Evolutionary conservation across 2,797 vertebrate species (phyloP).

Genomic region (Podargus strigoides): DNA sequence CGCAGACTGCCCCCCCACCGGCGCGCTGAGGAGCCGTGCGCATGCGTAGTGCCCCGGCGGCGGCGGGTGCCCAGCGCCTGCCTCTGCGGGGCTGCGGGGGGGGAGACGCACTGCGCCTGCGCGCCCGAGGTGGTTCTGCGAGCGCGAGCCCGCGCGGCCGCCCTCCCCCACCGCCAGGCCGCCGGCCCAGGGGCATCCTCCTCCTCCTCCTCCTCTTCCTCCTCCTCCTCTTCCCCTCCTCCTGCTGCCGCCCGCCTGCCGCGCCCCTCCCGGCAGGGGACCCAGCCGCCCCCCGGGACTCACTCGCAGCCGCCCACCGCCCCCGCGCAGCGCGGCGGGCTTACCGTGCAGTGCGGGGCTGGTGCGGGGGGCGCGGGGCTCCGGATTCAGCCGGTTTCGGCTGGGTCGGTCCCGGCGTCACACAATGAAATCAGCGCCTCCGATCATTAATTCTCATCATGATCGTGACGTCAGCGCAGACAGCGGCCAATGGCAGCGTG

Average conservation of each 20-base stretch:
- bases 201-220: not conserved
- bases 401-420: slow-evolving; percentile 84
- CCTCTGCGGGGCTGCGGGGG: not conserved
- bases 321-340: not conserved
- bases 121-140: not conserved
- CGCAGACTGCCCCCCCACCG: too few species aligned
- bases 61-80: not conserved
- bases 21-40: too few species aligned
- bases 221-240: not conserved
- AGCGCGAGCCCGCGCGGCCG: not conserved
- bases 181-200: not conserved
- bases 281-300: not conserved
- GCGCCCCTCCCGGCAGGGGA: not conserved
- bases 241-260: not conserved
- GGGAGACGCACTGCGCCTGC: not conserved
- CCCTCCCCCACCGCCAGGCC: not conserved
- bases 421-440: slow-evolving; percentile 99
- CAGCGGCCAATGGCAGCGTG: slow-evolving; percentile 85
- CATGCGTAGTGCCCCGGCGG: not conserved
- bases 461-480: slow-evolving; percentile 94
- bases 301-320: not conserved
- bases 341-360: slow-evolving; percentile 19
- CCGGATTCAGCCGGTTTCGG: slow-evolving; percentile 90
- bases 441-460: slow-evolving; percentile 99
- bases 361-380: slow-evolving; percentile 17